These are phyloP conservation scores for Drosophila meridionalis DNA, from an alignment of 2,888 invertebrate genomes.

Conservation along the genomic window DNA sequence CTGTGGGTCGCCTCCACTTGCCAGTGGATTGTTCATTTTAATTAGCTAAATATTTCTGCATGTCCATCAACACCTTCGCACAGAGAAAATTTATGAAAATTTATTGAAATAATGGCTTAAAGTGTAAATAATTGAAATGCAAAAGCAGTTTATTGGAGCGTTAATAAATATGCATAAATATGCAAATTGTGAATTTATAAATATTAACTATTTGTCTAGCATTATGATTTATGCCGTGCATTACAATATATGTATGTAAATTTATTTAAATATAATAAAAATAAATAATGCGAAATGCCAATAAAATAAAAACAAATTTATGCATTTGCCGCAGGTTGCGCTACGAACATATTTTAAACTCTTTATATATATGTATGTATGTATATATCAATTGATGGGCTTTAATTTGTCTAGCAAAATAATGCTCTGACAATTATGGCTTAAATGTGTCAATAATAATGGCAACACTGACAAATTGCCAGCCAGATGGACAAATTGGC, in stretches of 20 bases:
- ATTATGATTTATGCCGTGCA: constrained; percentile 49
- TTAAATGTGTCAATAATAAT: constrained; percentile 74
- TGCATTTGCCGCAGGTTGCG: constrained; percentile 7
- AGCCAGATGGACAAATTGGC: constrained; percentile 34
- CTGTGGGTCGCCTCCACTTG: constrained; percentile 21
- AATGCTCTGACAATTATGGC: constrained; percentile 75
- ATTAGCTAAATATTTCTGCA: constrained; percentile 46
- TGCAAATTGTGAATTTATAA: constrained; percentile 70
- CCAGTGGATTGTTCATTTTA: constrained; percentile 49
- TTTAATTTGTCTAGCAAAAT: constrained; percentile 70
- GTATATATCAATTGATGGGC: constrained; percentile 65
- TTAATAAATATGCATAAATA: constrained; percentile 54
- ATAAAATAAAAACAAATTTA: constrained; percentile 33
- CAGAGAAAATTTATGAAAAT: constrained; percentile 26
- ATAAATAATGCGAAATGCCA: constrained; percentile 20
- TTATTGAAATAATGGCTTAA: constrained; percentile 31
- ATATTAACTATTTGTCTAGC: constrained; percentile 67
- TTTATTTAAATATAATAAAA: constrained; percentile 5
- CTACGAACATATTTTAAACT: constrained; percentile 51
- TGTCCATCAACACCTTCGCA: constrained; percentile 27
- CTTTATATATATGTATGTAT: constrained; percentile 40
- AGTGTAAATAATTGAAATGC: constrained; percentile 34
- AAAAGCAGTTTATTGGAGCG: constrained; percentile 21
- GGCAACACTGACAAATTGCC: constrained; percentile 68
- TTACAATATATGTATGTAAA: background rate